These are phyloP conservation scores for Mormoops blainvillei DNA, from an alignment of 2,113 vertebrate species.

Conservation along the genomic window DNA sequence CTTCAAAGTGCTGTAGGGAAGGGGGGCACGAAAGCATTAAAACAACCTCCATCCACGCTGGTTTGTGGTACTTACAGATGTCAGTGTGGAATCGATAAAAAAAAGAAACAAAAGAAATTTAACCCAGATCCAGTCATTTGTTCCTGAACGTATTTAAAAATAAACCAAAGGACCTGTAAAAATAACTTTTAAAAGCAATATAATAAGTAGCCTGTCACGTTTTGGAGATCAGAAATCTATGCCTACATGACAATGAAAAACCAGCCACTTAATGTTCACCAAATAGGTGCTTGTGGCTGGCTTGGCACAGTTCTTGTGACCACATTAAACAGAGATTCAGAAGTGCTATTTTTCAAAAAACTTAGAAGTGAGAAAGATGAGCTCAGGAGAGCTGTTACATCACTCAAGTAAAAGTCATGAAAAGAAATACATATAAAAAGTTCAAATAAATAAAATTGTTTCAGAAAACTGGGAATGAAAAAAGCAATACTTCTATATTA, in stretches of 20 bases:
- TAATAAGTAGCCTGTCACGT: neutral
- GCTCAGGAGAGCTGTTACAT: neutral
- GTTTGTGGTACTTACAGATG: neutral
- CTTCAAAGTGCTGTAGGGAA: neutral
- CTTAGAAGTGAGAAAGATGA: neutral
- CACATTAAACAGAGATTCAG: neutral
- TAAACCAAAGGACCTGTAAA: neutral
- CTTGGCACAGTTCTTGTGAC: neutral
- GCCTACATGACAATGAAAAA: neutral
- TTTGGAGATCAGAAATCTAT: neutral
- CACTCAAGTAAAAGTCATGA: neutral
- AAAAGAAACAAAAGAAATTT: neutral
- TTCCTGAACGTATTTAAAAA: neutral
- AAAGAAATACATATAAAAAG: neutral
- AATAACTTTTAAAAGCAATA: neutral
- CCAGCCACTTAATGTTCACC: neutral
- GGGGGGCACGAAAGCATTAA: neutral
- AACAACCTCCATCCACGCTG: neutral
- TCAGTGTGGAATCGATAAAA: neutral
- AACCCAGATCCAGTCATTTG: neutral
- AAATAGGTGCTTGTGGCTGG: neutral
- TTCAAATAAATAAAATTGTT: conserved; percentile 1
- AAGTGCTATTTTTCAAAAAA: neutral
- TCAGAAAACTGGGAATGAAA: neutral
- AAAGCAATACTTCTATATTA: neutral